phyloP scores from a whole-genome alignment of 2,888 invertebrate genomes.

The Mesorhabditis sp. region DNA sequence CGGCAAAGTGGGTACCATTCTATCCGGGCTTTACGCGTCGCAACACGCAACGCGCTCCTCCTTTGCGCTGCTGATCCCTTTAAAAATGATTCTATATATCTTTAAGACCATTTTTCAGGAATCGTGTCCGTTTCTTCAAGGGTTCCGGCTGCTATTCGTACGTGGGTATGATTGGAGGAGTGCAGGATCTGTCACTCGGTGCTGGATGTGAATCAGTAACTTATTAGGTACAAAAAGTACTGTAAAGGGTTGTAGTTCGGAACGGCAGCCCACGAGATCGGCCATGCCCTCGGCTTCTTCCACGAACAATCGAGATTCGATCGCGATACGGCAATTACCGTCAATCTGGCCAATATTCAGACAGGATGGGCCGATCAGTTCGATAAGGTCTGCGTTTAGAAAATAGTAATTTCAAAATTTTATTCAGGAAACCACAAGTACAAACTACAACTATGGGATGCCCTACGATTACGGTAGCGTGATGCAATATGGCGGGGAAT shows the following conservation, averaged over 20 bases:
- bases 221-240: neutral
- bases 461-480: conserved; percentile 36
- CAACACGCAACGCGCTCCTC: conserved; percentile 10
- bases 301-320: conserved; percentile 51
- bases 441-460: conserved; percentile 32
- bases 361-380: conserved; percentile 12
- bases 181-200: conserved; percentile 53
- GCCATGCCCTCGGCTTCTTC: conserved; percentile 52
- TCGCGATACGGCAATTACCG: conserved; percentile 31
- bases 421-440: conserved; percentile 17
- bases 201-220: conserved; percentile 46
- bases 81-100: neutral
- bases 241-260: conserved; percentile 40
- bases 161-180: conserved; percentile 40
- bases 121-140: conserved; percentile 36
- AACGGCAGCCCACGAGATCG: conserved; percentile 53
- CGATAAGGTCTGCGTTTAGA: neutral
- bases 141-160: conserved; percentile 50
- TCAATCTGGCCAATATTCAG: conserved; percentile 28
- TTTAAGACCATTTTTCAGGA: neutral
- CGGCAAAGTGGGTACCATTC: conserved; percentile 13
- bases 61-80: neutral
- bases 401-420: neutral
- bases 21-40: neutral
- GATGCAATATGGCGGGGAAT: conserved; percentile 19